Base-by-base conservation (phyloP, 1,140 invertebrate genomes). In the Teleogryllus occipitalis region DNA sequence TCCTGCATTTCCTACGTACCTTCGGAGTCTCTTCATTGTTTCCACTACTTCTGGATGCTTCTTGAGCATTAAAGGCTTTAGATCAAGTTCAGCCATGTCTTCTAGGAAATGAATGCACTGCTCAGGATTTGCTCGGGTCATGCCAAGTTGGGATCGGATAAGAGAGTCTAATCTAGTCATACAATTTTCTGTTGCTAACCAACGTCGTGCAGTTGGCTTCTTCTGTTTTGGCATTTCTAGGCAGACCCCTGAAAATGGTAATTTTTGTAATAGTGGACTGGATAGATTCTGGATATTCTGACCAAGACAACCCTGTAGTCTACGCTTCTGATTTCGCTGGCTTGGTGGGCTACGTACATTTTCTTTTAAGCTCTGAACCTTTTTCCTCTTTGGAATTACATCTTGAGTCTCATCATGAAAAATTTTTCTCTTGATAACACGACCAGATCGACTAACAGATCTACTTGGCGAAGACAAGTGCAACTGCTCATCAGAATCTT, bases 11-110 rank as follows among this genome's bases (percentile, higher is more conserved):
- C 94, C 94, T 65, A 95, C 89, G 85, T 94, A 95, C 47, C 89
- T 87, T 48, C 92, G 85, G 82, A 93, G 83, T 86, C 86, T 88
- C 83, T 86, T 85, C 48, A 88, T 86, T 54, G 87, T 96, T 83
- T 94, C 91, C 78, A 96, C 90, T 80, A 95, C 90, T 80, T 93
- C 90, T 0, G 95, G 92, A 87, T 97, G 93, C 82, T 96, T 96
- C 82, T 96, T 91, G 47, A 97, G 85, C 92, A 96, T 95, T 7
- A 96, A 83, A 22, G 91, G 89, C 80, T 91, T 92, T 8, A 96
- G 54, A 14, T 65, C 18, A 65, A 65, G 54, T 10, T 65, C 18
- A 65, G 10, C 10, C 54, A 65, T 65, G 18, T 65, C 18, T 10
- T 65, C 54, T 65, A 65, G 54, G 10, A 18, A 14, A 14, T 65